phyloP scores from a whole-genome alignment of 1,140 invertebrate genomes.

The Drosophila athabasca region DNA sequence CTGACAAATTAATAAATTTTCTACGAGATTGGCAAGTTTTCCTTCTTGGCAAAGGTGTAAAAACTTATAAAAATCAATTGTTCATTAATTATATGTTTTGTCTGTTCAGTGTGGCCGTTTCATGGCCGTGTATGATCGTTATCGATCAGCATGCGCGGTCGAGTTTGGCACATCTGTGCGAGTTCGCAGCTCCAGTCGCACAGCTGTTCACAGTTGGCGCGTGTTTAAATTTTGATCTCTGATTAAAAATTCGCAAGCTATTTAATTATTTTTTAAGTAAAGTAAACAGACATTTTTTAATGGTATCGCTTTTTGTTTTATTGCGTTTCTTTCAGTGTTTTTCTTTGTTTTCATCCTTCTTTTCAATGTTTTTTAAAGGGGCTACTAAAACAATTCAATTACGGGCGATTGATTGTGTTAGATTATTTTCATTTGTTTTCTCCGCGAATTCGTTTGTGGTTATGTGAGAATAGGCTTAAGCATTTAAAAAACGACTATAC shows the following conservation, averaged over 20 bases:
- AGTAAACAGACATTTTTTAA: constrained; percentile 28
- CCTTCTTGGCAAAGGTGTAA: too few species aligned
- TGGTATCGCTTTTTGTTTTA: constrained; percentile 44
- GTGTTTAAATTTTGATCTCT: neutral
- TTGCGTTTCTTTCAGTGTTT: constrained; percentile 36
- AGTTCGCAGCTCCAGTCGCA: too few species aligned
- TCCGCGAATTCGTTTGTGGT: constrained; percentile 50
- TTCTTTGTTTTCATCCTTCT: constrained; percentile 32
- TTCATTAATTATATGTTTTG: neutral
- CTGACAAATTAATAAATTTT: too few species aligned
- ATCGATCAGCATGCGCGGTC: too few species aligned
- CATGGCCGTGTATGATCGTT: too few species aligned
- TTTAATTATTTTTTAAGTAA: neutral
- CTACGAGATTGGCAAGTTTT: too few species aligned
- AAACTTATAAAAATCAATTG: too few species aligned
- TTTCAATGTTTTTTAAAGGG: constrained; percentile 43
- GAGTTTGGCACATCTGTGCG: too few species aligned
- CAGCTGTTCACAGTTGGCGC: neutral
- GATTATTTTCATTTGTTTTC: constrained; percentile 45
- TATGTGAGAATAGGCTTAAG: constrained; percentile 78
- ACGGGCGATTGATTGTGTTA: constrained; percentile 57
- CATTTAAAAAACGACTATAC: constrained; percentile 77
- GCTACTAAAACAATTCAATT: constrained; percentile 72
- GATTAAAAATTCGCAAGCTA: neutral
- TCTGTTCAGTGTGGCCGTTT: too few species aligned